A percentile compares a stretch with the other conserved stretches of the same genome.
These are phyloP conservation scores for Alloplasta piceator DNA, from an alignment of 2,888 invertebrate genomes.

Conservation along the genomic window DNA sequence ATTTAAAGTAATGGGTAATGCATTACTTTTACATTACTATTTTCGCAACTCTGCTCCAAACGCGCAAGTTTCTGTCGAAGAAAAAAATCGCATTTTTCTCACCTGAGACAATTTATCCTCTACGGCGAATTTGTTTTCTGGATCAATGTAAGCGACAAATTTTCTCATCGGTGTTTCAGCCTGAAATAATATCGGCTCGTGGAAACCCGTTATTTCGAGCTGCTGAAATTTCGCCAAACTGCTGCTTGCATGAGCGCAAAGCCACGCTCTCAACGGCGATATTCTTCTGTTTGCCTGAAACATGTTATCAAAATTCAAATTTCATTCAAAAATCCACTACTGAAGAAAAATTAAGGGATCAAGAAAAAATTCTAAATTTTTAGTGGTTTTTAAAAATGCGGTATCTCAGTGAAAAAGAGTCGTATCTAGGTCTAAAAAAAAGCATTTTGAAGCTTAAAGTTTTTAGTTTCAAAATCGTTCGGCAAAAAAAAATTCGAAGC, in stretches of 20 bases:
- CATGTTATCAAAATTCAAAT: background rate
- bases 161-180: constrained; percentile 94
- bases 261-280: constrained; percentile 95
- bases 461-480: too few relatives aligned
- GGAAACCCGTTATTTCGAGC: constrained; percentile 86
- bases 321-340: background rate
- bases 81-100: constrained; percentile 64
- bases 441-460: too few relatives aligned
- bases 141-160: constrained; percentile 97
- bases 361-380: too few relatives aligned
- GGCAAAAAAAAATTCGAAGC: too few relatives aligned
- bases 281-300: constrained; percentile 89
- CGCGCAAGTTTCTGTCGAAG: too few relatives aligned
- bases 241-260: constrained; percentile 93
- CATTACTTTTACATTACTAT: too few relatives aligned
- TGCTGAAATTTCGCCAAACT: constrained; percentile 93
- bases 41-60: too few relatives aligned
- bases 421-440: too few relatives aligned
- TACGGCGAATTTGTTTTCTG: constrained; percentile 93
- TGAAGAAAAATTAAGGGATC: too few relatives aligned
- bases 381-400: too few relatives aligned
- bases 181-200: constrained; percentile 92
- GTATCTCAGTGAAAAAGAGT: too few relatives aligned
- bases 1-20: too few relatives aligned
- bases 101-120: constrained; percentile 98